Percentiles rank a stretch among this genome's conserved stretches.
phyloP scores from a whole-genome alignment of 2,888 invertebrate species.

The Pristionchus arcanus region DNA sequence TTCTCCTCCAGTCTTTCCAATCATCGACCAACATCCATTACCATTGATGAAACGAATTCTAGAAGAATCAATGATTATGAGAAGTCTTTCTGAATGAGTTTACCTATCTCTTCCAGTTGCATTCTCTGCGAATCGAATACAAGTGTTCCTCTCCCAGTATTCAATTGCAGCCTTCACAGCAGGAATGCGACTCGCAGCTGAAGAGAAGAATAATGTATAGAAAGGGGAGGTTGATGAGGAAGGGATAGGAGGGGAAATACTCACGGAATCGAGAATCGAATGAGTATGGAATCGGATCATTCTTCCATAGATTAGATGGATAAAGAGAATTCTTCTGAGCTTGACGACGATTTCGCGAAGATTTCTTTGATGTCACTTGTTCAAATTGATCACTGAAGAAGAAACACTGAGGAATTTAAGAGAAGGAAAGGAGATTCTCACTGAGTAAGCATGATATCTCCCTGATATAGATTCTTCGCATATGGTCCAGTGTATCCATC shows the following conservation, averaged over 20 bases:
- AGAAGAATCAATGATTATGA: not conserved
- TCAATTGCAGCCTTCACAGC: not conserved
- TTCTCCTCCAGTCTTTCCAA: conserved; percentile 44
- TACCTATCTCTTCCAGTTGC: conserved; percentile 43
- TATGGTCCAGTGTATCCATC: conserved; percentile 12
- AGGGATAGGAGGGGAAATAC: no score
- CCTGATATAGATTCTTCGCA: conserved; percentile 34
- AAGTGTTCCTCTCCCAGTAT: conserved; percentile 48
- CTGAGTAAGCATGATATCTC: conserved; percentile 47
- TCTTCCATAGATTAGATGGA: conserved; percentile 41
- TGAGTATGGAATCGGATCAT: conserved; percentile 46
- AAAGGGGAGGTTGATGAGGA: no score
- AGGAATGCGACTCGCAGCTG: no score
- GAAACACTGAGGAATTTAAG: no score
- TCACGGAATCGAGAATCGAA: conserved; percentile 25
- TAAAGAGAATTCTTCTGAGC: conserved; percentile 40
- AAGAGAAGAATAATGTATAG: no score
- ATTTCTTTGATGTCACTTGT: not conserved
- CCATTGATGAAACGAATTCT: conserved; percentile 54
- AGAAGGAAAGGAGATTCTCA: not conserved
- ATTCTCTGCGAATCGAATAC: conserved; percentile 44
- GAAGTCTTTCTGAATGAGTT: not conserved
- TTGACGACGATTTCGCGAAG: not conserved
- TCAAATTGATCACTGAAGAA: conserved; percentile 2
- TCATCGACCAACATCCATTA: conserved; percentile 45